Base-by-base conservation (phyloP, 92 coral and sea anemone genomes). In the Zoanthus sociatus region DNA sequence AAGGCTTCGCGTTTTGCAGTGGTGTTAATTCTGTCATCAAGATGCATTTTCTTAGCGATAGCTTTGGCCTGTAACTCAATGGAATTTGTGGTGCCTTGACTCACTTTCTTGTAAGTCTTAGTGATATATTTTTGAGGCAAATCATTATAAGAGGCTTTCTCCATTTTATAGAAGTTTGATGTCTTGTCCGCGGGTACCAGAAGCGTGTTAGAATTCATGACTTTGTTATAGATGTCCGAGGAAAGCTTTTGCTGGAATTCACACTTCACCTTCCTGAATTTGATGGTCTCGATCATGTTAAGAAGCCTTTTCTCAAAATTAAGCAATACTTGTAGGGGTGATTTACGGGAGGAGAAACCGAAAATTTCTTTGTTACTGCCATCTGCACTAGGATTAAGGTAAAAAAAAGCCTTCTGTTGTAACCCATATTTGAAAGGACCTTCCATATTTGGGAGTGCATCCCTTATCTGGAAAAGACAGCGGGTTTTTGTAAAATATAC, bases 161-260 rank as follows among this genome's bases (percentile, higher is more conserved):
- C 64, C 82, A 77, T 77, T 46, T 46, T 77, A 54, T 33, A 77
- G 63, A 77, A 77, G 56, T 77, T 77, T 7, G 82, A 77, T 4
- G 82, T 77, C 64, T 77, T 77, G 37, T 77, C 82, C 14, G 82
- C 82, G 71, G 71, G 63, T 9, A 77, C 37, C 47, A 77, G 46
- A 17, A 77, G 82, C 1, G 14, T 17, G 17, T 37, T n/a, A 60
- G 82, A 50, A 45, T 77, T 53, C 2, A 9, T 5, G 61, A 66
- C 55, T 46, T 78, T 55, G 48, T 78, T 78, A 17, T 58, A 15
- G 71, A 78, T 78, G 67, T 47, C 83, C 4, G 69, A 53, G 21
- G 70, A 78, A 66, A 55, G 83, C 50, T n/a, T 54, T 78, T 78
- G 70, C 20, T 55, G 83, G 71, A 78, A 78, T 2, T 13, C 12